Conservation (phyloP, 37 sponge, comb jelly and placozoan genomes). For the Amphimedon queenslandica region DNA sequence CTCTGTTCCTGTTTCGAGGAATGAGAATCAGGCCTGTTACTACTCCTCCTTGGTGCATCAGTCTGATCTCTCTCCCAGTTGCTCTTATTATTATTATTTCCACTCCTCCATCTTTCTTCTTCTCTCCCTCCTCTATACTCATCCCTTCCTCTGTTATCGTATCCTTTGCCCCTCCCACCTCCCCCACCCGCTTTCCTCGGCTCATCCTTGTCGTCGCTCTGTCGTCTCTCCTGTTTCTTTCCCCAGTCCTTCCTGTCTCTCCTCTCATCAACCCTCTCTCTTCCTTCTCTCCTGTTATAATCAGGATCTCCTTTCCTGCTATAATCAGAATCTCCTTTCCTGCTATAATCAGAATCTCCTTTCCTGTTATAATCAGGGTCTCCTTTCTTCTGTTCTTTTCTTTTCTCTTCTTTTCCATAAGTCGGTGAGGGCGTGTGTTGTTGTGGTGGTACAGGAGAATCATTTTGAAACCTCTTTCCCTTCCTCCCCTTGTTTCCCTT, state of each 20-base stretch:
- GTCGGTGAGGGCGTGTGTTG: too few species aligned
- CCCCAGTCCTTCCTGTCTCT: not conserved
- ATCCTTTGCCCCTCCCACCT: not conserved
- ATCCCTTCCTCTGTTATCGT: not conserved
- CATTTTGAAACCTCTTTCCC: not conserved
- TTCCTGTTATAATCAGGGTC: not conserved
- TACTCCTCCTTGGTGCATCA: not conserved
- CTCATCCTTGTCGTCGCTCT: not conserved
- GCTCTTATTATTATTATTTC: not conserved
- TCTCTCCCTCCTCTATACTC: slow-evolving; percentile 3
- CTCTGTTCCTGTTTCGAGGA: not conserved
- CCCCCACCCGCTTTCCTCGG: not conserved
- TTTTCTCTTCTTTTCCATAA: too few species aligned
- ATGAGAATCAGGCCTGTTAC: not conserved
- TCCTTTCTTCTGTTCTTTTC: not conserved
- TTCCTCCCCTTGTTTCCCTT: not conserved
- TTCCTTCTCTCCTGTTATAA: not conserved
- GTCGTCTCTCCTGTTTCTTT: not conserved
- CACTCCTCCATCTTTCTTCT: slow-evolving; percentile 1
- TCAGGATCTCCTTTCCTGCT: not conserved
- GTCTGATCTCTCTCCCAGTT: slow-evolving; percentile 2
- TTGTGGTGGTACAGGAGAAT: not conserved
- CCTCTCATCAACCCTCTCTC: not conserved
- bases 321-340: not conserved
- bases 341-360: not conserved